phyloP scores from a whole-genome alignment of 2,888 invertebrate genomes.

The Epirrita christyi region DNA sequence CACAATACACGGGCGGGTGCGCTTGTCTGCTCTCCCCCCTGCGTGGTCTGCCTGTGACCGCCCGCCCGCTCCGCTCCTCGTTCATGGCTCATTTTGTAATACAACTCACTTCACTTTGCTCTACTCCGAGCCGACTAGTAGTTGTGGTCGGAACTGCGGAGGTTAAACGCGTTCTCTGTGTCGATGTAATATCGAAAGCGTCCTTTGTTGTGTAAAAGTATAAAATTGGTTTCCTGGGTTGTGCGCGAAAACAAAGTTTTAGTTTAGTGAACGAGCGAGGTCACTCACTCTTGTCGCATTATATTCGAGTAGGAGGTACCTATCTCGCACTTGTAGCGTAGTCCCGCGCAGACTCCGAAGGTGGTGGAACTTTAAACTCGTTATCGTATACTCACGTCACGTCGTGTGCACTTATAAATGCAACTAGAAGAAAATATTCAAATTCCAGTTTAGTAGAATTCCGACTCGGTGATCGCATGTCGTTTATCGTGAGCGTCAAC shows the following conservation, averaged over 20 bases:
- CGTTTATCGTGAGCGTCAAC: conserved; percentile 22
- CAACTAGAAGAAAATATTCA: conserved; percentile 42
- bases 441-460: conserved; percentile 33
- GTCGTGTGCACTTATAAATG: conserved; percentile 41
- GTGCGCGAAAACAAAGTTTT: conserved; percentile 50
- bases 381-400: conserved; percentile 44
- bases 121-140: conserved; percentile 48
- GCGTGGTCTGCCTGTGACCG: conserved; percentile 43
- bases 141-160: conserved; percentile 66
- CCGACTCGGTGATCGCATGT: conserved; percentile 10
- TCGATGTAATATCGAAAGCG: conserved; percentile 38
- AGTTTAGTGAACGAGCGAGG: conserved; percentile 67
- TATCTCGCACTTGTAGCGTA: conserved; percentile 48
- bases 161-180: conserved; percentile 53
- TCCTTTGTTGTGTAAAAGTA: conserved; percentile 64
- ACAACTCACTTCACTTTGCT: conserved; percentile 61
- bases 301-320: conserved; percentile 32
- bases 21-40: conserved; percentile 17
- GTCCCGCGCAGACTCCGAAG: conserved; percentile 62
- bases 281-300: conserved; percentile 42
- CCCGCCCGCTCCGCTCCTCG: conserved; percentile 43
- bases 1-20: conserved; percentile 54
- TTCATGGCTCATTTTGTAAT: conserved; percentile 64
- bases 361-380: conserved; percentile 58
- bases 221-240: conserved; percentile 45